Conservation (phyloP, 1,140 invertebrate genomes). For the Leptestheria dahalacensis region DNA sequence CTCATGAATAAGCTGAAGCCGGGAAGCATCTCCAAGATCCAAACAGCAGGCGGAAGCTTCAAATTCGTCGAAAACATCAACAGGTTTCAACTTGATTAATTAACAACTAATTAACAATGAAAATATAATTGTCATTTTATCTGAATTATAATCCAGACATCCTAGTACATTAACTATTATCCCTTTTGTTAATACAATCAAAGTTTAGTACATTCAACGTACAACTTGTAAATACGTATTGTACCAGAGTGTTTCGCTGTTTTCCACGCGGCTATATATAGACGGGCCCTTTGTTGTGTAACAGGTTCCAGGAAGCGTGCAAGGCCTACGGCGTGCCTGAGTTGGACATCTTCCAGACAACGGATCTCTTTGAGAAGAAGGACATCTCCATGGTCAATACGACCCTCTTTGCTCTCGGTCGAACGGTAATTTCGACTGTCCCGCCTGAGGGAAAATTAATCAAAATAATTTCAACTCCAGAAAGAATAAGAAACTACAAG, state of each 20-base stretch:
- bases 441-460: too few species aligned
- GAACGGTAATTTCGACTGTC: constrained; percentile 43
- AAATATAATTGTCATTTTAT: too few species aligned
- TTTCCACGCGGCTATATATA: neutral
- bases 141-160: too few species aligned
- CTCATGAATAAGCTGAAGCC: constrained; percentile 77
- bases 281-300: constrained; percentile 19
- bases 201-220: too few species aligned
- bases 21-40: constrained; percentile 66
- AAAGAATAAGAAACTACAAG: too few species aligned
- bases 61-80: constrained; percentile 94
- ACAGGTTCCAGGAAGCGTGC: constrained; percentile 73
- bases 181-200: too few species aligned
- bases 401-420: constrained; percentile 72
- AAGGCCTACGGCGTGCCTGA: constrained; percentile 74
- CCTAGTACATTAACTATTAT: too few species aligned
- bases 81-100: constrained; percentile 38
- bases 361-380: constrained; percentile 83
- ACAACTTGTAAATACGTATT: neutral
- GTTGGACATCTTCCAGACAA: constrained; percentile 83
- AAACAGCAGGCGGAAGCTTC: constrained; percentile 75
- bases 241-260: neutral
- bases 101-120: neutral
- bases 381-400: constrained; percentile 77
- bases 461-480: too few species aligned